Evolutionary conservation across 2,888 invertebrate genomes (phyloP), one percentile per base, ranked within the genome.

Genomic region (Dicyrtoma fusca): DNA sequence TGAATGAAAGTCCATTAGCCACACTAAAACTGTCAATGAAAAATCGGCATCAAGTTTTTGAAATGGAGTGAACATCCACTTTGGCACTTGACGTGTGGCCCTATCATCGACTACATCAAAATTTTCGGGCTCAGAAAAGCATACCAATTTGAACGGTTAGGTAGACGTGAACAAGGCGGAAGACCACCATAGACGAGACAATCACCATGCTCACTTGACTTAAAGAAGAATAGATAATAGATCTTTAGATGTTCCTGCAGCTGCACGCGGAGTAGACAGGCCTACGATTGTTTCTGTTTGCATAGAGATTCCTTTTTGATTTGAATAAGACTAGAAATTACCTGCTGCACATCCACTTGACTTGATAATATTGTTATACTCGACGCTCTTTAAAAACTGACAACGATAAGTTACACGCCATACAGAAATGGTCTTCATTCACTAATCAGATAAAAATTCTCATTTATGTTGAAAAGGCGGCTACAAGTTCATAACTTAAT

Each of bases 71-170:
- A 47, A 49, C 64, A 55, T 55, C 49, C 53, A 49, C 42, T 49
- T 69, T 71, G 75, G 74, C 73, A 77, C 72, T 77, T 74, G 76
- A 78, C 76, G 76, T 76, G 78, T 76, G 76, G 77, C 76, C 78
- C 78, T 78, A 78, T 78, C 78, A 78, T 75, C 76, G 73, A 76
- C 75, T 74, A 74, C 72, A 78, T 78, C 76, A 78, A 76, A 73
- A 75, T 73, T 69, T 76, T 62, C 74, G 61, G 63, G 69, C 59
- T 71, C 69, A 69, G 65, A 68, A 68, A 65, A 63, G 51, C 73
- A 73, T 73, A 69, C 69, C 69, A 45, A 69, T 64, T 65, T 34
- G 64, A 42, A 49, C 69, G 59, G 69, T 66, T 65, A 47, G 62
- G 42, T 19, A 25, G 19, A 11, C 23, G 26, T 11, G 19, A 57